Evolutionary conservation across 2,888 invertebrate species (phyloP).

Genomic region (Tanypteryx hageni): DNA sequence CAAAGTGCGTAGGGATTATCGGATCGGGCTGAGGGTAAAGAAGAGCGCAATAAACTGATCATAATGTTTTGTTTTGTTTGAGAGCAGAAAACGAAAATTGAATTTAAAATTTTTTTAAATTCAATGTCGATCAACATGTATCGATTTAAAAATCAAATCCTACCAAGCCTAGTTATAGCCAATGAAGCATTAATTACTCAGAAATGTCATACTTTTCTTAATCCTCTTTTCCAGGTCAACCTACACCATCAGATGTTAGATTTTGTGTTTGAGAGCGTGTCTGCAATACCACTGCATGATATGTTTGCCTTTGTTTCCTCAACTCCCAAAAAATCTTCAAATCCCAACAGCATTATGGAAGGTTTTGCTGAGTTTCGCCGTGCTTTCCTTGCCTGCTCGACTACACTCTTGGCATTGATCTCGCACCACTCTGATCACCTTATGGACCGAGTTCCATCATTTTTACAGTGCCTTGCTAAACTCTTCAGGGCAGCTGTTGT

Average conservation of each 20-base stretch:
- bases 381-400: conserved; percentile 16
- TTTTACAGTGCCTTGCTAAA: conserved; percentile 9
- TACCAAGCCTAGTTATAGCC: too few relatives aligned
- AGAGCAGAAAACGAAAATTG: too few relatives aligned
- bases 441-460: neutral
- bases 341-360: too few relatives aligned
- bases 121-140: too few relatives aligned
- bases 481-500: neutral
- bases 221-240: neutral
- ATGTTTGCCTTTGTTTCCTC: neutral
- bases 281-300: neutral
- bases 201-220: neutral
- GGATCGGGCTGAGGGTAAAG: too few relatives aligned
- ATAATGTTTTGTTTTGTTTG: too few relatives aligned
- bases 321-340: too few relatives aligned
- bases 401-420: neutral
- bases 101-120: too few relatives aligned
- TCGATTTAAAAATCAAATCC: too few relatives aligned
- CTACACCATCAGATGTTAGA: neutral
- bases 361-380: neutral
- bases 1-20: too few relatives aligned
- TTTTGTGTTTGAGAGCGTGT: conserved; percentile 7
- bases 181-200: too few relatives aligned
- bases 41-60: too few relatives aligned
- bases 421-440: neutral